Evolutionary conservation across 1,140 invertebrate species (phyloP).

Genomic region (Dendroctonus ponderosae): DNA sequence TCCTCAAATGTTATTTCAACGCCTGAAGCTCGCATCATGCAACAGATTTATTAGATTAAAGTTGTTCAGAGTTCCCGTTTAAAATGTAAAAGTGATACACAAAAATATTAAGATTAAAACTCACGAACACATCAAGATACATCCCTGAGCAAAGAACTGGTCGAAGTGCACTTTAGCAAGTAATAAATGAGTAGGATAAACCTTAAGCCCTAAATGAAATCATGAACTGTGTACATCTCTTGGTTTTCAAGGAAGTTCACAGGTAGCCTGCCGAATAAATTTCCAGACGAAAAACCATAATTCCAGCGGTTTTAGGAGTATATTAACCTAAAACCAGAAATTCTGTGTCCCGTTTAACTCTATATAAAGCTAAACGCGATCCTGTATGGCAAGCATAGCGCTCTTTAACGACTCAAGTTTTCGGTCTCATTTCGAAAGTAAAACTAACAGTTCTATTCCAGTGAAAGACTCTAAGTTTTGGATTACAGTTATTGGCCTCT

Average conservation of each 20-base stretch:
- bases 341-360: slow-evolving; percentile 26
- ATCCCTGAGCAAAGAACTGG: too few relatives aligned
- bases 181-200: too few relatives aligned
- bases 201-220: too few relatives aligned
- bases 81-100: too few relatives aligned
- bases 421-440: slow-evolving; percentile 42
- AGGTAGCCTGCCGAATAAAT: background rate
- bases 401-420: slow-evolving; percentile 40
- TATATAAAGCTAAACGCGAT: slow-evolving; percentile 30
- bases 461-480: slow-evolving; percentile 40
- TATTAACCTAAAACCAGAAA: slow-evolving; percentile 27
- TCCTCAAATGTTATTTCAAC: too few relatives aligned
- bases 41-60: too few relatives aligned
- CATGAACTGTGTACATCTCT: background rate
- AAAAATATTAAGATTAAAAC: too few relatives aligned
- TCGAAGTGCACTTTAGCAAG: too few relatives aligned
- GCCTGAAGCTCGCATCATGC: too few relatives aligned
- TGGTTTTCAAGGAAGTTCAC: background rate
- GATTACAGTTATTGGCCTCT: slow-evolving; percentile 41
- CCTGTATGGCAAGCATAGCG: slow-evolving; percentile 29
- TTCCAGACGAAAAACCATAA: slow-evolving; percentile 5
- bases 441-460: slow-evolving; percentile 43
- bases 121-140: too few relatives aligned
- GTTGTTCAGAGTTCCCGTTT: too few relatives aligned
- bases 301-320: slow-evolving; percentile 15